phyloP scores from a whole-genome alignment of 1,140 invertebrate genomes.

The Micrasema longulum region DNA sequence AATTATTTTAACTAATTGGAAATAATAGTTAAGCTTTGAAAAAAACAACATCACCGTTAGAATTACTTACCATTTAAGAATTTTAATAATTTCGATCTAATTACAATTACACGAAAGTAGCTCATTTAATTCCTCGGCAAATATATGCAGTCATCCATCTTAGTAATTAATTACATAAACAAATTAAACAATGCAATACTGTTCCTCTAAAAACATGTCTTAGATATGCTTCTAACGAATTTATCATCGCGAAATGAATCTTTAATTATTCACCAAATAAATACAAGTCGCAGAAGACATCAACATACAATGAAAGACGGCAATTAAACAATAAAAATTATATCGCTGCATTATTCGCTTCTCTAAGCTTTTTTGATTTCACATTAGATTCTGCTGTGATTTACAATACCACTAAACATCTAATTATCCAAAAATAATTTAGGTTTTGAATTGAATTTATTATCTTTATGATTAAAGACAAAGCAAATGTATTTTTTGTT shows the following conservation, averaged over 20 bases:
- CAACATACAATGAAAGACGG: conserved; percentile 18
- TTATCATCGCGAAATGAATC: neutral
- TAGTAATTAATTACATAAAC: conserved; percentile 6
- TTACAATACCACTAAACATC: conserved; percentile 29
- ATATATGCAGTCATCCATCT: too few relatives aligned
- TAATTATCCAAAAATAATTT: conserved; percentile 29
- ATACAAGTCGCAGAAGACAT: conserved; percentile 13
- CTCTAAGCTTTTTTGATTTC: conserved; percentile 32
- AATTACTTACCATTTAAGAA: too few relatives aligned
- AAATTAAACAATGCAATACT: conserved; percentile 2
- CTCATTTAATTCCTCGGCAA: too few relatives aligned
- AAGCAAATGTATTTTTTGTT: conserved; percentile 15
- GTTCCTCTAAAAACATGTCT: neutral
- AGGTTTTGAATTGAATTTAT: conserved; percentile 14
- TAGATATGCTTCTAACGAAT: neutral
- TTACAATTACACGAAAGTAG: too few relatives aligned
- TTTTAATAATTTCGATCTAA: too few relatives aligned
- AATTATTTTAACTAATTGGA: too few relatives aligned
- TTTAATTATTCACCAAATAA: conserved; percentile 30
- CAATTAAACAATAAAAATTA: conserved; percentile 37
- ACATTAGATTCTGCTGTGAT: conserved; percentile 37
- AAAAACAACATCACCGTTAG: too few relatives aligned
- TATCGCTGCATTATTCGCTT: conserved; percentile 29
- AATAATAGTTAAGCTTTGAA: too few relatives aligned
- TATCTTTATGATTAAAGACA: conserved; percentile 13